Conservation (phyloP, 2,888 invertebrate genomes). For the Notodonta dromedarius region DNA sequence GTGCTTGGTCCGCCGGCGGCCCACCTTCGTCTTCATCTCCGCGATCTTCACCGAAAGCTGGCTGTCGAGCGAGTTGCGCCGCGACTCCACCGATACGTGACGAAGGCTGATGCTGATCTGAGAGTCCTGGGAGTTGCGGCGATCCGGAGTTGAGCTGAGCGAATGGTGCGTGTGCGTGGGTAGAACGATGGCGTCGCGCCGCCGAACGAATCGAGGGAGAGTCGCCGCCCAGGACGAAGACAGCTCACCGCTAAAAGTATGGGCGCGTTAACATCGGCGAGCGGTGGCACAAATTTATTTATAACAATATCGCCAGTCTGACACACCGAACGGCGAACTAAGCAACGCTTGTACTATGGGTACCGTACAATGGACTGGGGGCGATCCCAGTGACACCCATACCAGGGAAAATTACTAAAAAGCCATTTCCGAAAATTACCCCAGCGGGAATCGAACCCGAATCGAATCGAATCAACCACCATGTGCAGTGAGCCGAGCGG, state of each 20-base stretch:
- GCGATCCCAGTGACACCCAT: no score
- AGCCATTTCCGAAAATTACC: no score
- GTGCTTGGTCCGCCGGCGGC: slow-evolving; percentile 78
- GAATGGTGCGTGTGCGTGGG: slow-evolving; percentile 75
- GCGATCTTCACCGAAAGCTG: slow-evolving; percentile 94
- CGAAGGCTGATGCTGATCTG: slow-evolving; percentile 91
- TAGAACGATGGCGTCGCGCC: slow-evolving; percentile 92
- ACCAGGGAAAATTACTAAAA: no score
- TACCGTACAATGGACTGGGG: no score
- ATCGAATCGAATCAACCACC: no score
- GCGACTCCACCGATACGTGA: slow-evolving; percentile 93
- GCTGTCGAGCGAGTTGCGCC: slow-evolving; percentile 94
- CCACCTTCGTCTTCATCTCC: slow-evolving; percentile 90
- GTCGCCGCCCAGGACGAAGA: slow-evolving; percentile 97
- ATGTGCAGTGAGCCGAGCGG: no score
- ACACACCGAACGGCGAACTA: no score
- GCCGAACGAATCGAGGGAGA: slow-evolving; percentile 92
- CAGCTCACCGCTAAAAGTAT: slow-evolving; percentile 87
- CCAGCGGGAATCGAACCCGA: no score
- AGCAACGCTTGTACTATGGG: no score
- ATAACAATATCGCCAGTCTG: no score
- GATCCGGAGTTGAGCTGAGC: slow-evolving; percentile 82
- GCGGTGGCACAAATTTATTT: no score
- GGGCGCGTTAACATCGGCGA: neutral
- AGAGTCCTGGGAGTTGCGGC: slow-evolving; percentile 86